Evolutionary conservation across 2,797 vertebrate species (phyloP).

Genomic region (Typhlichthys subterraneus): DNA sequence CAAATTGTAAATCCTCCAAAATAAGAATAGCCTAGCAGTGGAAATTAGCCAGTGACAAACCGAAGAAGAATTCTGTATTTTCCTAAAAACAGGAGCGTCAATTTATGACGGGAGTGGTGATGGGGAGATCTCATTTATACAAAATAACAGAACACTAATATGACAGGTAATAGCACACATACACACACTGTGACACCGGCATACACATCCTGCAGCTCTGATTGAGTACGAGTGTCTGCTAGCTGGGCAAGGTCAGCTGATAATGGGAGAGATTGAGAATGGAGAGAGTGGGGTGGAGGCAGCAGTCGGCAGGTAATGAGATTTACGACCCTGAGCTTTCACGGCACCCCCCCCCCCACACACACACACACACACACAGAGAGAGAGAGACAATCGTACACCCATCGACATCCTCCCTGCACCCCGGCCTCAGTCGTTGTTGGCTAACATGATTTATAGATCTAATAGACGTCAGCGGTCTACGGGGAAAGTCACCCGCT

Average conservation of each 20-base stretch:
- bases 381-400: not conserved
- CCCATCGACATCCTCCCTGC: not conserved
- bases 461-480: constrained; percentile 71
- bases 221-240: constrained; percentile 75
- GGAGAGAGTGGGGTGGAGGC: constrained; percentile 1
- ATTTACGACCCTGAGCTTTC: constrained; percentile 76
- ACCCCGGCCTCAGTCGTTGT: constrained; percentile 25
- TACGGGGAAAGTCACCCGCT: constrained; percentile 57
- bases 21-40: not conserved
- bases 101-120: constrained; percentile 23
- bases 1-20: too few species aligned
- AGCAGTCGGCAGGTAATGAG: constrained; percentile 75
- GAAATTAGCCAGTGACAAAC: constrained; percentile 31
- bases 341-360: not conserved
- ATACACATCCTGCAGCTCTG: constrained; percentile 45
- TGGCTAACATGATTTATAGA: constrained; percentile 75
- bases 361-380: constrained; percentile 1
- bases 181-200: constrained; percentile 4
- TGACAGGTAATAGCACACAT: constrained; percentile 42
- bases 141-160: constrained; percentile 47
- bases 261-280: constrained; percentile 76
- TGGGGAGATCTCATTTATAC: constrained; percentile 1
- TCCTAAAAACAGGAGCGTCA: constrained; percentile 34
- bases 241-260: constrained; percentile 77
- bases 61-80: constrained; percentile 44